These are phyloP conservation scores for Rhincodon typus DNA, from an alignment of 2,797 vertebrate genomes.

Conservation along the genomic window DNA sequence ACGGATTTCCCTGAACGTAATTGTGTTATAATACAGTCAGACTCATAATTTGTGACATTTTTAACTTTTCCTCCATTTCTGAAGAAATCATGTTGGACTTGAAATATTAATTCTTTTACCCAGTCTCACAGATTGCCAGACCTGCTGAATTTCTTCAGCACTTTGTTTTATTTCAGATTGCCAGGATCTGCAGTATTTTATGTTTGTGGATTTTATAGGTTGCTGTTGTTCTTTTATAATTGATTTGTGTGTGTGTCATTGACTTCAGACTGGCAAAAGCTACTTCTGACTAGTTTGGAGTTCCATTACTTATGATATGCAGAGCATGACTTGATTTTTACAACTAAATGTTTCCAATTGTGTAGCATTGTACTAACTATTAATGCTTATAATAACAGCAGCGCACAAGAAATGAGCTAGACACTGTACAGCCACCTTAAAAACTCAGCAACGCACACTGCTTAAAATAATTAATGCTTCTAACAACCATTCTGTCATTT, in stretches of 20 bases:
- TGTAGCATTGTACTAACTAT: not conserved
- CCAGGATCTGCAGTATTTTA: too few relatives aligned
- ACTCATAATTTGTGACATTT: not conserved
- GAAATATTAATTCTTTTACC: too few relatives aligned
- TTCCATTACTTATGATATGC: not conserved
- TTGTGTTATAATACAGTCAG: not conserved
- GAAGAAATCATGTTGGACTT: too few relatives aligned
- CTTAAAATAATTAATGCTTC: not conserved
- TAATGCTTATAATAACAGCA: not conserved
- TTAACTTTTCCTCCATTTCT: too few relatives aligned
- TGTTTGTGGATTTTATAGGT: not conserved
- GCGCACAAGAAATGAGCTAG: not conserved
- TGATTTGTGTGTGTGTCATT: not conserved
- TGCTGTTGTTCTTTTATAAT: not conserved
- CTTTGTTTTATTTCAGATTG: too few relatives aligned
- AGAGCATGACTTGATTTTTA: not conserved
- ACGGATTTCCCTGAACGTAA: not conserved
- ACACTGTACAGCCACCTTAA: not conserved
- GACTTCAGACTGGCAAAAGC: not conserved
- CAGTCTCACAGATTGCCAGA: too few relatives aligned
- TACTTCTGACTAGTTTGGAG: not conserved
- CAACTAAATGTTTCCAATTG: not conserved
- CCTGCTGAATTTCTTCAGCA: too few relatives aligned
- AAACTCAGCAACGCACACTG: not conserved
- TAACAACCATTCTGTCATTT: not conserved